These are phyloP conservation scores for Drosophila gaucha DNA, from an alignment of 2,888 invertebrate species.

Conservation along the genomic window DNA sequence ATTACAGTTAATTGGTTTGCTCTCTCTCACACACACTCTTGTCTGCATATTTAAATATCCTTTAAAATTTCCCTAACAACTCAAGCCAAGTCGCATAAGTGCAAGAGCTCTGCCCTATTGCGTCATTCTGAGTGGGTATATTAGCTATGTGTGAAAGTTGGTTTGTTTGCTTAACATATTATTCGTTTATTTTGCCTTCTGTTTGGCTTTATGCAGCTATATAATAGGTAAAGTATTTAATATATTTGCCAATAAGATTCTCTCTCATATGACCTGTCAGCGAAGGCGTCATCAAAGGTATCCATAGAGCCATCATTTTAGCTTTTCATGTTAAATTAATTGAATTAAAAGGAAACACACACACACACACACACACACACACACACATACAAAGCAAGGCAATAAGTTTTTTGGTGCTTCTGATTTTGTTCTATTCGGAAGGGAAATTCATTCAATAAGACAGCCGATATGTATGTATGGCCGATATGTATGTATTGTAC, in stretches of 20 bases:
- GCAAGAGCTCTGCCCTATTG: conserved; percentile 20
- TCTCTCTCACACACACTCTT: background rate
- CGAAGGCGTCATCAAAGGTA: background rate
- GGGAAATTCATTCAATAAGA: conserved; percentile 40
- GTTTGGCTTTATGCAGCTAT: background rate
- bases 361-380: conserved; percentile 18
- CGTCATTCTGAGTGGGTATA: conserved; percentile 40
- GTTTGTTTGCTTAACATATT: background rate
- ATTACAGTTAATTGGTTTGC: too few relatives aligned
- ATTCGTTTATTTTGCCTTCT: background rate
- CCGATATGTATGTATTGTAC: background rate
- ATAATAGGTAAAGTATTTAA: background rate
- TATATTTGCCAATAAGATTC: background rate
- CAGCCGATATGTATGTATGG: background rate
- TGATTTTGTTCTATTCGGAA: conserved; percentile 22
- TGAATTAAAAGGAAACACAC: conserved; percentile 61
- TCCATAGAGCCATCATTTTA: conserved; percentile 17
- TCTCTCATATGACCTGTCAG: background rate
- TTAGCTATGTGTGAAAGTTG: conserved; percentile 8
- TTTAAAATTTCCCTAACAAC: background rate
- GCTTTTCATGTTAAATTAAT: conserved; percentile 56
- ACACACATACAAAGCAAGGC: conserved; percentile 1
- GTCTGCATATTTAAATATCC: background rate
- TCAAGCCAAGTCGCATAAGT: background rate
- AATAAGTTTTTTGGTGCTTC: conserved; percentile 10